These are phyloP conservation scores for Neolamprologus caudopunctatus DNA, from an alignment of 2,113 vertebrate species.

Conservation along the genomic window DNA sequence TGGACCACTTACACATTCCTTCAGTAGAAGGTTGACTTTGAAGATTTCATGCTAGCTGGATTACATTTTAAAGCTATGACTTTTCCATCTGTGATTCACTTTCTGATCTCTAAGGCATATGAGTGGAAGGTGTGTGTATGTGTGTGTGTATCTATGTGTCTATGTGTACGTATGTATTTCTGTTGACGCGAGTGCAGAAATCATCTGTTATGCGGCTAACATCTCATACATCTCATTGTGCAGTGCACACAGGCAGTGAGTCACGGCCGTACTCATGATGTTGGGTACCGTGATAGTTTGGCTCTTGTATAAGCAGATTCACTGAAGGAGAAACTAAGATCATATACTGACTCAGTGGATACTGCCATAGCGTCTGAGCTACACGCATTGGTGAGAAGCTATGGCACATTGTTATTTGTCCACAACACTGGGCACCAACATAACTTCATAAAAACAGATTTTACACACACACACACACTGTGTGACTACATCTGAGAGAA, in stretches of 20 bases:
- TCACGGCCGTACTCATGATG: background rate
- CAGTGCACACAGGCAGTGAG: background rate
- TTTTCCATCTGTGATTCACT: conserved; percentile 16
- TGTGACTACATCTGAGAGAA: background rate
- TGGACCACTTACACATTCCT: background rate
- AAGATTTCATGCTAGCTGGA: conserved; percentile 21
- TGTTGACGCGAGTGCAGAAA: background rate
- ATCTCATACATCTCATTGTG: background rate
- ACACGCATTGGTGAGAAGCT: background rate
- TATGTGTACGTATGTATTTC: background rate
- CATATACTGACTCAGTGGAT: background rate
- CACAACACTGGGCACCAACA: background rate
- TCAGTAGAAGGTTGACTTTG: background rate
- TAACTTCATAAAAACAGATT: background rate
- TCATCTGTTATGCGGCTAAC: background rate
- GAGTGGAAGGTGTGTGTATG: background rate
- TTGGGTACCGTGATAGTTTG: background rate
- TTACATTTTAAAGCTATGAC: conserved; percentile 17
- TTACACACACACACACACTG: background rate
- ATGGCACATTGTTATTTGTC: background rate
- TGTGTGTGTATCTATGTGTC: background rate
- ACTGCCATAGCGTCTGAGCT: background rate
- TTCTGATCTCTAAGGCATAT: background rate
- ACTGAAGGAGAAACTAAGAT: background rate
- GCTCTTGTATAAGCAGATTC: background rate